These are phyloP conservation scores for Meles meles DNA, from an alignment of 2,113 vertebrate species.

Conservation along the genomic window DNA sequence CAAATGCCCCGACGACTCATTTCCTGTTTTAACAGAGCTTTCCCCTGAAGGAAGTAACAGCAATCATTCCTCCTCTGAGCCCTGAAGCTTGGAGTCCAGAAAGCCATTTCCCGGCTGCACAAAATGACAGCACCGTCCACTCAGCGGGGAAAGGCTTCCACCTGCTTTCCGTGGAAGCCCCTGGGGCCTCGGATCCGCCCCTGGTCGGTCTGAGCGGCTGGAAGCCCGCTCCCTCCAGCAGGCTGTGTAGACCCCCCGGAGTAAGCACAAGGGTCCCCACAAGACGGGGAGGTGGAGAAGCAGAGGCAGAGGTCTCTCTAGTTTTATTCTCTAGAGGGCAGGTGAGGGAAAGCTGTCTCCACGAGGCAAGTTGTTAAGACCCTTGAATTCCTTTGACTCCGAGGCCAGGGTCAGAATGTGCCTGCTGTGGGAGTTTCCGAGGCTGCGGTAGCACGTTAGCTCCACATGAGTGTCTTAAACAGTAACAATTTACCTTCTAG, in stretches of 20 bases:
- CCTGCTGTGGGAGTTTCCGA: not conserved
- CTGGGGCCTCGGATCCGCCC: not conserved
- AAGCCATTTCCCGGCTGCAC: not conserved
- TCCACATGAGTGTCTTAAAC: not conserved
- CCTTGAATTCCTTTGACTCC: not conserved
- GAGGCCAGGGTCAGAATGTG: not conserved
- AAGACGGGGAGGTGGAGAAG: not conserved
- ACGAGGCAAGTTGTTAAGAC: accelerated
- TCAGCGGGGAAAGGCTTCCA: not conserved
- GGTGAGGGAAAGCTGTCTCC: not conserved
- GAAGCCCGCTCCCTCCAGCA: not conserved
- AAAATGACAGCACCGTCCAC: not conserved
- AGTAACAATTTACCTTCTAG: accelerated
- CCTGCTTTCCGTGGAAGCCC: not conserved
- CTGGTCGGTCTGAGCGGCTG: accelerated
- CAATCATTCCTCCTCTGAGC: not conserved
- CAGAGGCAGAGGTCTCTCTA: conserved; percentile 42
- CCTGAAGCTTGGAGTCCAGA: not conserved
- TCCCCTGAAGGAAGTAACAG: conserved; percentile 55
- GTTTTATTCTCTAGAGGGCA: not conserved
- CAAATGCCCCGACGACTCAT: conserved; percentile 35
- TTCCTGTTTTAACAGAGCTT: conserved; percentile 75
- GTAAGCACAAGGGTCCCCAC: accelerated
- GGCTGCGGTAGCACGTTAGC: not conserved
- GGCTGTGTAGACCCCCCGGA: not conserved